These are phyloP conservation scores for Chrysolina americana DNA, from an alignment of 2,888 invertebrate species.

Conservation along the genomic window DNA sequence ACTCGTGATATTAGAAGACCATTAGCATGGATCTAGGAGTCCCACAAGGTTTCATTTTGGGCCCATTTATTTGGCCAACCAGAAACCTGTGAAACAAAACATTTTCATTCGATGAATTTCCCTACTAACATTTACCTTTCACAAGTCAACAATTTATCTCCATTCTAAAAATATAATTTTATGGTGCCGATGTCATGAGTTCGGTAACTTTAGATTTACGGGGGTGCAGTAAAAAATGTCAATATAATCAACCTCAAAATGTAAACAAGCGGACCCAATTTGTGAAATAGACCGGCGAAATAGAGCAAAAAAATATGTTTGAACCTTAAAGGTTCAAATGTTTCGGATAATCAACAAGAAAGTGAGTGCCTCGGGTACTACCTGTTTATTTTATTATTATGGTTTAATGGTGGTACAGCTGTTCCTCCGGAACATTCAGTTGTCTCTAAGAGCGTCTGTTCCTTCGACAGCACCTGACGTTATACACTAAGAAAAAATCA, in stretches of 20 bases:
- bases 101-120: not conserved
- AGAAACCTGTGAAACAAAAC: not conserved
- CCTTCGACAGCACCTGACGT: slow-evolving; percentile 1
- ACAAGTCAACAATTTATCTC: not conserved
- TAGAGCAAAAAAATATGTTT: not conserved
- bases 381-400: slow-evolving; percentile 29
- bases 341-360: slow-evolving; percentile 16
- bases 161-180: not conserved
- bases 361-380: slow-evolving; percentile 18
- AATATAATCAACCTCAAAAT: slow-evolving; percentile 28
- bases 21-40: too few species aligned
- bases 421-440: slow-evolving; percentile 19
- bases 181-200: not conserved
- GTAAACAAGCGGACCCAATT: slow-evolving; percentile 14
- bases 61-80: too few species aligned
- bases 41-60: too few species aligned
- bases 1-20: too few species aligned
- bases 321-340: not conserved
- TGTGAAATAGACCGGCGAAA: slow-evolving; percentile 6
- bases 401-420: slow-evolving; percentile 29
- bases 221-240: slow-evolving; percentile 26
- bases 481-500: slow-evolving; percentile 12
- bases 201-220: slow-evolving; percentile 27
- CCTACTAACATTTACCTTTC: not conserved
- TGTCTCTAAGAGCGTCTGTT: slow-evolving; percentile 17